Evolutionary conservation across 2,888 invertebrate genomes (phyloP).

Genomic region (Phaedon cochleariae): DNA sequence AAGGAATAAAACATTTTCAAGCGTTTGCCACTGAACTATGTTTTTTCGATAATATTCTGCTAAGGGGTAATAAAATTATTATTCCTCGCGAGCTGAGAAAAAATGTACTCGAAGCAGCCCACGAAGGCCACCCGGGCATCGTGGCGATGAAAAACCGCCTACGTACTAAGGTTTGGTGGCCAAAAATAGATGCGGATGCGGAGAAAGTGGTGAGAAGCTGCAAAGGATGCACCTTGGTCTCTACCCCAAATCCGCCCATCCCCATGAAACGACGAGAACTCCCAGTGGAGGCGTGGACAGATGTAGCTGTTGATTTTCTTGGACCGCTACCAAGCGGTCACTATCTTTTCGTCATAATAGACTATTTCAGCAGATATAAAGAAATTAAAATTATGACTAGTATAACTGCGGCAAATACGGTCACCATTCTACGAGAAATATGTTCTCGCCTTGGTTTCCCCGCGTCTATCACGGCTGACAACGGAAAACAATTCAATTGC

Average conservation of each 20-base stretch:
- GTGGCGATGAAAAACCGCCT: constrained; percentile 53
- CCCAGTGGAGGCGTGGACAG: not conserved
- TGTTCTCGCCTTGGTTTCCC: not conserved
- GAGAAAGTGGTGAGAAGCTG: constrained; percentile 36
- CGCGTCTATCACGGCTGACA: not conserved
- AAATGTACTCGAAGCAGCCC: constrained; percentile 43
- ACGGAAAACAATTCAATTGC: not conserved
- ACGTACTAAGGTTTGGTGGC: constrained; percentile 54
- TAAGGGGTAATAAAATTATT: constrained; percentile 40
- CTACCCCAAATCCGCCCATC: constrained; percentile 27
- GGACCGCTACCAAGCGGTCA: not conserved
- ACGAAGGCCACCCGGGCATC: constrained; percentile 55
- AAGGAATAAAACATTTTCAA: constrained; percentile 18
- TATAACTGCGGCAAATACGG: too few relatives aligned
- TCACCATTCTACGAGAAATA: not conserved
- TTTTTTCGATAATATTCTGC: constrained; percentile 42
- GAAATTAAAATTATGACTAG: too few relatives aligned
- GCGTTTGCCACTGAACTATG: constrained; percentile 49
- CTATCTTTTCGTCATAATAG: too few relatives aligned
- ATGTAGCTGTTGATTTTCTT: not conserved
- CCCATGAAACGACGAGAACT: not conserved
- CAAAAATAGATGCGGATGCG: constrained; percentile 45
- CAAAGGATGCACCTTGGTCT: constrained; percentile 39
- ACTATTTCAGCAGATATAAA: too few relatives aligned
- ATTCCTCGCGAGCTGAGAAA: constrained; percentile 38